These are phyloP conservation scores for Chironomus tepperi DNA, from an alignment of 1,140 invertebrate species.

Conservation along the genomic window DNA sequence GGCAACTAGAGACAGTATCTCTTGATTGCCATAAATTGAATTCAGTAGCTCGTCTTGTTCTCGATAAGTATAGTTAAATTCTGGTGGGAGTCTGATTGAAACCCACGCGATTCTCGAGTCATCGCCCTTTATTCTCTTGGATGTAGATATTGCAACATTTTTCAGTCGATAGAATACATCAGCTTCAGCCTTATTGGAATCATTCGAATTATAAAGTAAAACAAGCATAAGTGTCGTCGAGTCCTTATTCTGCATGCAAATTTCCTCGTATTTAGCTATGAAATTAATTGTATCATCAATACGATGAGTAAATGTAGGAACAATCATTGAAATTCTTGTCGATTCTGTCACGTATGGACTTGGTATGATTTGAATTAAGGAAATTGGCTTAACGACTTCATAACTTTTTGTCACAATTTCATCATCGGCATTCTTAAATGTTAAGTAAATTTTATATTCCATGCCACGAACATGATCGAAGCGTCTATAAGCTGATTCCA, in stretches of 20 bases:
- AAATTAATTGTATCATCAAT: slow-evolving; percentile 46
- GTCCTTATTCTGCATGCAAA: slow-evolving; percentile 64
- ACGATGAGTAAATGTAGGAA: slow-evolving; percentile 45
- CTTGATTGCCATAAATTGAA: slow-evolving; percentile 36
- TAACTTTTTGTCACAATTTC: slow-evolving; percentile 30
- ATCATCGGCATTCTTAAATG: slow-evolving; percentile 40
- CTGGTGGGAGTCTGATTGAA: slow-evolving; percentile 52
- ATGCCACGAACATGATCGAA: slow-evolving; percentile 83
- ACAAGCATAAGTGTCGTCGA: slow-evolving; percentile 68
- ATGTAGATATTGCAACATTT: slow-evolving; percentile 48
- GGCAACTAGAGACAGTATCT: slow-evolving; percentile 54
- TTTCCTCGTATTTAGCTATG: slow-evolving; percentile 57
- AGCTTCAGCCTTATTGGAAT: slow-evolving; percentile 53
- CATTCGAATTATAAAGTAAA: slow-evolving; percentile 39
- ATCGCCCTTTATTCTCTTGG: slow-evolving; percentile 58
- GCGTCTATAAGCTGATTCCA: slow-evolving; percentile 73
- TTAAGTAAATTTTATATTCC: slow-evolving; percentile 77
- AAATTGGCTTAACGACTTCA: slow-evolving; percentile 68
- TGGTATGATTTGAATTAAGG: slow-evolving; percentile 72
- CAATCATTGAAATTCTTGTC: slow-evolving; percentile 63
- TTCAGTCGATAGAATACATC: slow-evolving; percentile 59
- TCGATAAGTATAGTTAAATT: slow-evolving; percentile 31
- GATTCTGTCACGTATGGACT: slow-evolving; percentile 90
- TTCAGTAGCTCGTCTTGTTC: slow-evolving; percentile 36
- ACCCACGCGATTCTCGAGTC: slow-evolving; percentile 61